Base-by-base conservation (phyloP, 2,113 vertebrate genomes). In the Oplegnathus fasciatus region DNA sequence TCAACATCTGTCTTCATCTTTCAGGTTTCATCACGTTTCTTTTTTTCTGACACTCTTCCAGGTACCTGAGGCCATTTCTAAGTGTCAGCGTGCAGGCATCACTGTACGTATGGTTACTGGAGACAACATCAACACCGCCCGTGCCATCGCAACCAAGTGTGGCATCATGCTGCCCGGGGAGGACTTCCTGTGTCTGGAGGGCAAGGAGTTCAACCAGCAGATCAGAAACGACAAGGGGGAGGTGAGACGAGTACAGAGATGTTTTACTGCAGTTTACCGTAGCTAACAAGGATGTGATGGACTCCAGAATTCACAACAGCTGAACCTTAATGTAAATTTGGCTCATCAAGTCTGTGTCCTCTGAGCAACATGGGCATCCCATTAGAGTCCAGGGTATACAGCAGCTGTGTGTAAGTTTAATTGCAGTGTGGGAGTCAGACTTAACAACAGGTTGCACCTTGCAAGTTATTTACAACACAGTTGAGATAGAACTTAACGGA, bases 91-190 rank as follows among this genome's bases (percentile, higher is more conserved):
- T 2, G 98, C 98, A 0, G 98, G 98, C 10, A 99, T 99, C 91
- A 99, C 98, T 0, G 98, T 99, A 1, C 95, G 98, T 6, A 99
- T 99, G 98, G 98, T 99, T 75, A 99, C 98, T 0, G 98, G 98
- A 28, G 98, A 99, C 94, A 99, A 99, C 87, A 97, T 99, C 95
- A 99, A 99, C 94, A 99, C 98, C 0, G 98, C 98, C 28, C 96
- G 98, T 0, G 98, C 98, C 93, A 99, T 99, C 0, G 98, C 98
- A 73, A 97, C 96, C 86, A 99, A 99, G 90, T 99, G 98, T 34
- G 98, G 98, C 91, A 99, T 99, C 91, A 86, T 99, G 86, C 93
- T 94, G 85, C 97, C 98, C 0, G 96, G 95, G 1, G 98, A 99
- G 55, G 98, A 99, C 76, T 99, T 98, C 94, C 82, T 99, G 88